Evolutionary conservation across 2,888 invertebrate species (phyloP), one percentile per base, ranked within the genome.

Genomic region (Cremastinae sp.): DNA sequence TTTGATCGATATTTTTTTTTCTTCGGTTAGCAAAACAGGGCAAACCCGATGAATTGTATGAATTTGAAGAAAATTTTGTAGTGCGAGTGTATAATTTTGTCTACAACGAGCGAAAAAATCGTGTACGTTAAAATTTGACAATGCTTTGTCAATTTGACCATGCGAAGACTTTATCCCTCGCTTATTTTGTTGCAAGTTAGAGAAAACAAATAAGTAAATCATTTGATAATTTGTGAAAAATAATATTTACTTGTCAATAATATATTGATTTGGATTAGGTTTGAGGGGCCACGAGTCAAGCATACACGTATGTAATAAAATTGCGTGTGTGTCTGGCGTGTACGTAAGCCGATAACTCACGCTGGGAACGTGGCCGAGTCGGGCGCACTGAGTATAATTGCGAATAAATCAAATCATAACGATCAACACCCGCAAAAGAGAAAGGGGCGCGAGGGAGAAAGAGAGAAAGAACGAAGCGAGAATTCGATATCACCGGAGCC

Each of bases 321-420:
- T 51, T 28, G 28, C 43, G 38, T 66, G 56, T 38, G 56, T 49
- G 59, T 61, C 65, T 61, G 74, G 66, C 74, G 38, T 73, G 78
- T 75, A 76, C 68, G 5, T 28, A 28, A 28, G 79, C 79, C 80
- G 83, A 84, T 86, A 85, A 84, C 83, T 85, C 83, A 83, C 65
- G 70, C 53, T 49, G 62, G 49, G 76, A 78, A 64, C 75, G 71
- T 74, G 75, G 74, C 54, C 69, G 71, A 49, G 54, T 58, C 74
- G 70, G 64, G 78, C 78, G 74, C 80, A 79, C 81, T 77, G 75
- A 28, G 5, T 76, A 76, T 85, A 86, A 87, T 85, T 86, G 85
- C 84, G 75, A 86, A 87, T 87, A 87, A 87, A 88, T 88, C 87
- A 87, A 86, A 86, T 84, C 82, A 81, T 86, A 87, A 86, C 86